Evolutionary conservation across 1,140 invertebrate species (phyloP), one percentile per base, ranked within the genome.

Genomic region (Halesus radiatus): DNA sequence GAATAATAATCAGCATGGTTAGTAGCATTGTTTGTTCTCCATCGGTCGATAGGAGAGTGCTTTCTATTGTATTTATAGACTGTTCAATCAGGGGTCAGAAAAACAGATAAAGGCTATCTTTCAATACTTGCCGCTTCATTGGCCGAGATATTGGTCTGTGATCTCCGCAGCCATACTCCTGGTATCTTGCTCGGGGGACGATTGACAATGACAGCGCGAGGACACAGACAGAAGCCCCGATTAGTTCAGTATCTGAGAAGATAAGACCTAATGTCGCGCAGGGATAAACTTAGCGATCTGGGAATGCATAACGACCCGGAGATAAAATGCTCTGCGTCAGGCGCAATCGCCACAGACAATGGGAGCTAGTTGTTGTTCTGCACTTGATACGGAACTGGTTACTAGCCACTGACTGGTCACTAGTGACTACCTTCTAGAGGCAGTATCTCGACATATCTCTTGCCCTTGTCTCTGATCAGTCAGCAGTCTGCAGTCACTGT

Each of bases 61-160:
- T 78, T 78, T 78, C 52, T 50, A 78, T 29, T 78, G 62, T 72
- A 83, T 83, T 79, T 79, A 80, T 79, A 83, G 79, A 70, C 29
- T 5, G 72, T 79, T 83, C 62, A 79, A 83, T 83, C 79, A 76
- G 81, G 53, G 82, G 82, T 83, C 82, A 79, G 23, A 79, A 80
- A 83, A 80, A 80, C 79, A 79, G 72, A 83, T 83, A 80, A 6
- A 80, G 81, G 68, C 53, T 80, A 83, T 83, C 81, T 62, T 29
- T 52, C 79, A 80, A 82, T 83, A 83, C 37, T 76, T 62, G 20
- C 76, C 50, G 76, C 53, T 64, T 66, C 50, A 76, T 70, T 76
- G 79, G 62, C n/a, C 20, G 58, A 26, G 64, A 74, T 80, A 80
- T 22, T 53, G 3, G 77, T 78, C 74, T 76, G 1, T 60, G 74